Base-by-base conservation (phyloP, 2,113 vertebrate genomes). In the Phasianus colchicus region DNA sequence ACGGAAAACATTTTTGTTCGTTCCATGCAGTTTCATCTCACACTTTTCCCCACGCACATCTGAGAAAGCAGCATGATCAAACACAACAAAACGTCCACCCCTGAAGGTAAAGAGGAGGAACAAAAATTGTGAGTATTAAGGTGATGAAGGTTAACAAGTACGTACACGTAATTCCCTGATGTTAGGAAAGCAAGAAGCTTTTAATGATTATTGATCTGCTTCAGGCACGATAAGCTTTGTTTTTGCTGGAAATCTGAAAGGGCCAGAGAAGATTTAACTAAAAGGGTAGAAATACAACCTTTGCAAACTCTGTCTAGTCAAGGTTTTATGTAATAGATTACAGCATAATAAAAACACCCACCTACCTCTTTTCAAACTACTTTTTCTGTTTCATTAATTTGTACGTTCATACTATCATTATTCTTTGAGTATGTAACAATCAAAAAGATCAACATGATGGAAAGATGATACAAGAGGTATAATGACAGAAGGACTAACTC, bases 1-100 rank as follows among this genome's bases (percentile, higher is more conserved):
- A 20, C 98, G 98, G 96, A 99, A 99, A 42, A 99, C 91, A 52
- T 99, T 99, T 95, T 99, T 99, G 97, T 99, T 98, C 73, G 98
- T 78, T 19, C 99, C 99, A 6, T 99, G 98, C 3, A 99, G 98
- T 95, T 99, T 99, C 97, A 99, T 96, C 38, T 98, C 98, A 1
- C 98, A 99, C 98, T 99, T 99, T 81, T 99, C 99, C 16, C 97
- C 99, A 0, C 98, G 98, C 67, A 99, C 91, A 1, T 98, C 97
- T 2, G 98, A 98, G 63, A 99, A 98, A 9, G 98, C 98, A 6
- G 98, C 98, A 3, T 99, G 98, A 85, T 99, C 99, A 8, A 99
- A 99, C 22, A 99, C 99, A 8, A 98, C 98, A 47, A 99, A 99
- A 25, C 98, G 97, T 40, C 98, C 98, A 3, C 98, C 98, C 95